These are phyloP conservation scores for Aphrophora alni DNA, from an alignment of 2,888 invertebrate species.

Conservation along the genomic window DNA sequence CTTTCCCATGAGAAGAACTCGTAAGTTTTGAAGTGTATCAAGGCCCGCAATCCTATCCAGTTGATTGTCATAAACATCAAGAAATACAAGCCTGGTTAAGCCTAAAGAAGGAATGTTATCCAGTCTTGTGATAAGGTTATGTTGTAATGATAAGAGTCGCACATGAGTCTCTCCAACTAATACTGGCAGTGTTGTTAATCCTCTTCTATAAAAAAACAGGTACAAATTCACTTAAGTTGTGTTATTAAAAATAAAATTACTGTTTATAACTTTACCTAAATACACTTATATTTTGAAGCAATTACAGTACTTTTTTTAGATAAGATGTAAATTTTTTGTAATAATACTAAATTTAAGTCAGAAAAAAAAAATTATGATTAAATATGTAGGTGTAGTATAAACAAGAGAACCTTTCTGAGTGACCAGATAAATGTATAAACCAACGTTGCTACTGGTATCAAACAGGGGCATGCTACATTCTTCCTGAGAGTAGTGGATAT, in stretches of 20 bases:
- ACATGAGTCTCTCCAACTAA: slow-evolving; percentile 83
- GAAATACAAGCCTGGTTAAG: slow-evolving; percentile 82
- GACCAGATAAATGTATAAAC: no score
- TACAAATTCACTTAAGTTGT: slow-evolving; percentile 11
- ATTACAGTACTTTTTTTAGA: not conserved
- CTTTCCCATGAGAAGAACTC: slow-evolving; percentile 90
- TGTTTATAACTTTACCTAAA: no score
- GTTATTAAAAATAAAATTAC: not conserved
- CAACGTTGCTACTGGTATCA: no score
- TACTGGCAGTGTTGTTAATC: slow-evolving; percentile 81
- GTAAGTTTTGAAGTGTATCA: slow-evolving; percentile 75
- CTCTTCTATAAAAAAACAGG: slow-evolving; percentile 66
- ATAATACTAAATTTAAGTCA: no score
- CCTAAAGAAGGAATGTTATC: slow-evolving; percentile 63
- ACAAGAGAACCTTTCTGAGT: no score
- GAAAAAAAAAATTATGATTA: no score
- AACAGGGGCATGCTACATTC: no score
- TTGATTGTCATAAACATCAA: slow-evolving; percentile 95
- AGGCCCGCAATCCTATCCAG: slow-evolving; percentile 84
- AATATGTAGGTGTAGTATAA: no score
- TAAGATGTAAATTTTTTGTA: no score
- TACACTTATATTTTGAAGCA: not conserved
- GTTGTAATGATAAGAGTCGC: slow-evolving; percentile 86
- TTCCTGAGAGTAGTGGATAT: no score
- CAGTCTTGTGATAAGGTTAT: slow-evolving; percentile 83